Evolutionary conservation across 2,113 vertebrate genomes (phyloP), one percentile per base, ranked within the genome.

Genomic region (Gavialis gangeticus): DNA sequence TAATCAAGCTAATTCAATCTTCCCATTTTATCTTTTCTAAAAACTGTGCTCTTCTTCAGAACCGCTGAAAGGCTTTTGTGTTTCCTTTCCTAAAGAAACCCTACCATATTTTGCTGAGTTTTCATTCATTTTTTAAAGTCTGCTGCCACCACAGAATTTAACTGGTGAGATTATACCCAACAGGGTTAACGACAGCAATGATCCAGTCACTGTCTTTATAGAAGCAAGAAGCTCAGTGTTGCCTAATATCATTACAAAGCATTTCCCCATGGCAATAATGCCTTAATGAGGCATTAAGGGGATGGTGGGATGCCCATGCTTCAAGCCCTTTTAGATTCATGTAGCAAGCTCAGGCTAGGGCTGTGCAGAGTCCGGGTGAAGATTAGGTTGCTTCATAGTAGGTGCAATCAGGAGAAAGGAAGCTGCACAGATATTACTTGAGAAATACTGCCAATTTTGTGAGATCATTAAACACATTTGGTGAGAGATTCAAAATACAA

Each of bases 1-100:
- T 97, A 95, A 96, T 97, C 78, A 92, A 97, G 96, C 93, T 82
- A 89, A 10, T 75, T 97, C 69, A 84, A 93, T 93, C 78, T 80
- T 88, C 78, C 76, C 77, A 92, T 88, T 88, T 37, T 10, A 27
- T 0, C 62, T 63, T 81, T 93, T 92, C 64, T 94, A 2, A 10
- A 84, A 95, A 85, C 37, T 13, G 9, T 19, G 88, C 21, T 6
- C 64, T 83, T 95, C 76, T 69, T 69, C 57, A 59, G 59, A 81
- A n/a, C 77, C 60, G 66, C 24, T 25, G 21, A 24, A 73, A 60
- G 3, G 22, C 11, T 37, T 78, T 62, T 62, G 30, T 37, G 58
- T 17, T 22, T 60, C 10, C 57, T 79, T 92, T 94, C 90, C 80
- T 82, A 85, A 75, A 84, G 46, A 93, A 54, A 30, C 30, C 69